Evolutionary conservation across 2,113 vertebrate species (phyloP).

Genomic region (Oncorhynchus kisutch): DNA sequence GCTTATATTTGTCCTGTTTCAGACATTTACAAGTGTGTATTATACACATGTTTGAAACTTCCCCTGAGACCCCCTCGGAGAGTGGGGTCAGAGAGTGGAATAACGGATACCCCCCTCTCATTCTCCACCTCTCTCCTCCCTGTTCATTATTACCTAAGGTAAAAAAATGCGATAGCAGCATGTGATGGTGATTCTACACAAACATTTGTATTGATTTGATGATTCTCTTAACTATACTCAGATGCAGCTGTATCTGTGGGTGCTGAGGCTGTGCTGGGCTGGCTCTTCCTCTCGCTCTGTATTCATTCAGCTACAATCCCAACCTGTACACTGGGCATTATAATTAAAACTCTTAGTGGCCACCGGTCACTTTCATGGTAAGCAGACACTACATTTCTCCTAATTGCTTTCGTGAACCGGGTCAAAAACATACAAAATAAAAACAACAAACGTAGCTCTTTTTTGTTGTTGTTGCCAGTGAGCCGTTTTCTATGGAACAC

Average conservation of each 20-base stretch:
- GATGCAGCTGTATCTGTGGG: background rate
- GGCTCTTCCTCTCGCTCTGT: background rate
- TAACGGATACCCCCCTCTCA: background rate
- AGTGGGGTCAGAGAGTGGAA: background rate
- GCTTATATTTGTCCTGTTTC: no score
- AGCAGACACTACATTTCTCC: constrained; percentile 51
- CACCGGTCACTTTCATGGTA: constrained; percentile 56
- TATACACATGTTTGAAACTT: no score
- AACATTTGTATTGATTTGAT: background rate
- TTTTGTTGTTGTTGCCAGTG: constrained; percentile 39
- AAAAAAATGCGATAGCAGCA: background rate
- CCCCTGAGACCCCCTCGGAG: no score
- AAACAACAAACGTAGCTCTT: constrained; percentile 19
- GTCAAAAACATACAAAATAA: background rate
- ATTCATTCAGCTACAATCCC: background rate
- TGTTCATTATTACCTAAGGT: background rate
- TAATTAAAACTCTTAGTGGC: constrained; percentile 66
- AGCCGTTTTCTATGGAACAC: constrained; percentile 41
- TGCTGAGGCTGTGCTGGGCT: background rate
- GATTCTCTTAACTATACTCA: background rate
- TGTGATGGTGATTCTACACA: background rate
- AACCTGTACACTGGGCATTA: constrained; percentile 26
- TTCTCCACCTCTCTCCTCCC: background rate
- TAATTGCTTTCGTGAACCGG: constrained; percentile 59
- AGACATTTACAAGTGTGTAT: no score